Base-by-base conservation (phyloP, 2,888 invertebrate genomes). In the Ormyrus pomaceus region DNA sequence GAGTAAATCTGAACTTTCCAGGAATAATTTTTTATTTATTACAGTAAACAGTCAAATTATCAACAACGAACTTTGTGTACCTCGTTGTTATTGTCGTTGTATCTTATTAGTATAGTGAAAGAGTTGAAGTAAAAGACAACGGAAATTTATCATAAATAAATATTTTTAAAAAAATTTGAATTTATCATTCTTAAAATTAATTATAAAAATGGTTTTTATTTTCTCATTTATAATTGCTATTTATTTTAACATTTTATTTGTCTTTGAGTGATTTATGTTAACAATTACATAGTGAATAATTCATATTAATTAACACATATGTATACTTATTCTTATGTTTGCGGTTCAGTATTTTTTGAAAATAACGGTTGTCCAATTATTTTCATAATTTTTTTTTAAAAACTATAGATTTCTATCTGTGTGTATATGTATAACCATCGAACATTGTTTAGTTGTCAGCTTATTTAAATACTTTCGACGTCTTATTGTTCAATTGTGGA, bases 71-170 rank as follows among this genome's bases (percentile, higher is more conserved):
- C 6, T 73, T 55, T 8, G 4, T 62, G 8, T 10, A 46, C n/a
- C 13, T 61, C 51, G 53, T 73, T 64, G 62, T 46, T 45, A 53
- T 62, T 61, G 10, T 72, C 72, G 72, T 72, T 72, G 72, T 45
- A 72, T 62, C 46, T 61, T 50, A 7, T 53, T 34, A 48, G 19
- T 11, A 46, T 46, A 11, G 56, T 11, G 56, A n/a, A 56, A n/a
- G n/a, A 48, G 34, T 34, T 34, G 34, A 34, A 34, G 34, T 34
- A 4, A 34, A 34, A 34, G 34, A 4, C 34, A 34, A 34, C 34
- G 34, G 34, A 34, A 34, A 34, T 34, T 34, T 34, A 4, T 34
- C 34, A 34, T 34, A 34, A 34, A 34, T 34, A 34, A 34, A 34
- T 34, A 34, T 34, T 34, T 34, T 3, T 3, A 34, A 34, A 34